Base-by-base conservation (phyloP, 2,113 vertebrate genomes). In the Rynchops niger region DNA sequence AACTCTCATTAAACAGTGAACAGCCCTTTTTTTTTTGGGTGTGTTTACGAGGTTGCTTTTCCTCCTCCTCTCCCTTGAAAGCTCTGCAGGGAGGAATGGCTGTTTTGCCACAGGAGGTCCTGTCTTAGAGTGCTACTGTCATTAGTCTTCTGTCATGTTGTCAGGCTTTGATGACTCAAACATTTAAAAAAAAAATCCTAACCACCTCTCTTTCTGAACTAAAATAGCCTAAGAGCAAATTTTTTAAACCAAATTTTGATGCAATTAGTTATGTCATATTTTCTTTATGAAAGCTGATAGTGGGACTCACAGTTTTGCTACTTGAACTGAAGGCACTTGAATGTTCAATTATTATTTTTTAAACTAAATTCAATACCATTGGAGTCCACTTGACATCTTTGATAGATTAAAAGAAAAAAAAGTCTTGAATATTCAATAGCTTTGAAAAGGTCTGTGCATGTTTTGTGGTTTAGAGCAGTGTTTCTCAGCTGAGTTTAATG, bases 101-200 rank as follows among this genome's bases (percentile, higher is more conserved):
- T 91, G 55, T 90, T 93, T 40, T 3, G 0, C 73, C 11, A 50
- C 0, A 1, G 92, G 87, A 94, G 52, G 67, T 85, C 72, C 79
- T 81, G 36, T 70, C n/a, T 66, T 61, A 50, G 22, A 94, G 58
- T 9, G 1, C 45, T 81, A 83, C 62, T 89, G n/a, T 40, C 12
- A 5, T 81, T 97, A 93, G 47, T 69, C 18, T 88, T 97, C 89
- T 88, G 71, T 94, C 62, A 80, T 10, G 4, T 47, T 65, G 15
- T 82, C 58, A 78, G 82, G 45, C 32, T 76, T 78, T 92, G 78
- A 66, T 95, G 93, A 96, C 71, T 97, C 92, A 74, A 63, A 56
- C 91, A 79, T 70, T 77, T 70, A 76, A 47, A 90, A 82, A 65
- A 66, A 56, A 19, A 69, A 11, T 3, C 9, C 9, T 14, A 20